phyloP scores from a whole-genome alignment of 2,113 vertebrate species.

The Urocolius indicus region DNA sequence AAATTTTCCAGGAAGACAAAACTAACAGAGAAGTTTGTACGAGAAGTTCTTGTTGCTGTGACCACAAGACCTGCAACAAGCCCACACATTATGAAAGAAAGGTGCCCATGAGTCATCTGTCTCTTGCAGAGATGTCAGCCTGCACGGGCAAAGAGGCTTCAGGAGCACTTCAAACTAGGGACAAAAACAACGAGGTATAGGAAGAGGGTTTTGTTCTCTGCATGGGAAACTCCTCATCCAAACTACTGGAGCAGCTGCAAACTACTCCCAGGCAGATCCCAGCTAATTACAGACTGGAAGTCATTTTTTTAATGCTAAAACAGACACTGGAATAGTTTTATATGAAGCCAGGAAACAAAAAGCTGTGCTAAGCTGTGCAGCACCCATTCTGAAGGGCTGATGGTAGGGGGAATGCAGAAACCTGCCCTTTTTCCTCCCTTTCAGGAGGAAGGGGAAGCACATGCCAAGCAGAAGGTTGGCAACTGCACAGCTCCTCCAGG shows the following conservation, averaged over 20 bases:
- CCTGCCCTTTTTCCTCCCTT: not conserved
- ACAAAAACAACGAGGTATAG: not conserved
- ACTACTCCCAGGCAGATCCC: not conserved
- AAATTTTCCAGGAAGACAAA: conserved; percentile 28
- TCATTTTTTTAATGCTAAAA: not conserved
- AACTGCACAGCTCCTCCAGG: not conserved
- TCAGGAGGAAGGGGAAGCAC: not conserved
- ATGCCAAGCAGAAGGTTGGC: not conserved
- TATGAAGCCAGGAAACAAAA: not conserved
- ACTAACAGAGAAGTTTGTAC: not conserved
- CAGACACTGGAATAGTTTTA: not conserved
- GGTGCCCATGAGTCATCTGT: not conserved
- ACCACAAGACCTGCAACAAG: not conserved
- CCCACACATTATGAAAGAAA: not conserved
- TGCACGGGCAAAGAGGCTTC: not conserved
- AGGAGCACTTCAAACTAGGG: not conserved
- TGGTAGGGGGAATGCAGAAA: not conserved
- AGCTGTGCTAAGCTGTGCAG: not conserved
- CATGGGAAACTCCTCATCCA: not conserved
- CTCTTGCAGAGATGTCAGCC: not conserved
- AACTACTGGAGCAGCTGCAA: not conserved
- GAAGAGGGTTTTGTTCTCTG: not conserved
- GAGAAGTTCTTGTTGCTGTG: not conserved
- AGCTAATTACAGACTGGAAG: not conserved
- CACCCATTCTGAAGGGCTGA: not conserved